Base-by-base conservation (phyloP, 2,888 invertebrate genomes). In the Trachelus troglodyta region DNA sequence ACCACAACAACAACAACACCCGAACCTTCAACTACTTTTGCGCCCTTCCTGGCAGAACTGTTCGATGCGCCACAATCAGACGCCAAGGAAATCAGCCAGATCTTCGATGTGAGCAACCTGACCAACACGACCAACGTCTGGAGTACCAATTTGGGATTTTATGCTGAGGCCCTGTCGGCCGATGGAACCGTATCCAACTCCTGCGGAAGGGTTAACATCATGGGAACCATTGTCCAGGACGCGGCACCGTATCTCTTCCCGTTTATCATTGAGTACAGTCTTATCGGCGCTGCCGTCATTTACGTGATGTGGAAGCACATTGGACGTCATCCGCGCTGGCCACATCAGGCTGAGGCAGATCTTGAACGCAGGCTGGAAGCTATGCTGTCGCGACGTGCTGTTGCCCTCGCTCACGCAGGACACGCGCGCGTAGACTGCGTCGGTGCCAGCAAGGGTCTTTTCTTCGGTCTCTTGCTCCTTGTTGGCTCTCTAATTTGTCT, bases 221-320 rank as follows among this genome's bases (percentile, higher is more conserved):
- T 98, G 97, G 98, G 98, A 73, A 96, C 95, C 75, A 97, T 98
- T 86, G 97, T 98, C 12, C 95, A 96, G 87, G 98, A 98, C 90
- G 96, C 98, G 0, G 97, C 98, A 12, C 98, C 98, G 0, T 98
- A 98, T 92, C 93, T 98, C 76, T 99, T 97, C 92, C 98, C 98
- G 0, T 98, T 98, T 92, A 98, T 98, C 88, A 97, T 98, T 88
- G 97, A 98, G 91, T 98, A 98, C 92, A 98, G 98, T 81, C 93
- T 98, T 83, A 98, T 99, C 88, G 98, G 98, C 33, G 98, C 98
- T 75, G 97, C 98, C 76, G 98, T 98, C 69, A 96, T 98, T 87
- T 98, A 97, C 91, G 97, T 98, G 76, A 98, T 98, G 97, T 98
- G 98, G 98, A 96, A 97, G 90, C 97, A 97, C 90, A 97, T 98